Conservation (phyloP, 2,797 vertebrate genomes). For the Chloroceryle inda region DNA sequence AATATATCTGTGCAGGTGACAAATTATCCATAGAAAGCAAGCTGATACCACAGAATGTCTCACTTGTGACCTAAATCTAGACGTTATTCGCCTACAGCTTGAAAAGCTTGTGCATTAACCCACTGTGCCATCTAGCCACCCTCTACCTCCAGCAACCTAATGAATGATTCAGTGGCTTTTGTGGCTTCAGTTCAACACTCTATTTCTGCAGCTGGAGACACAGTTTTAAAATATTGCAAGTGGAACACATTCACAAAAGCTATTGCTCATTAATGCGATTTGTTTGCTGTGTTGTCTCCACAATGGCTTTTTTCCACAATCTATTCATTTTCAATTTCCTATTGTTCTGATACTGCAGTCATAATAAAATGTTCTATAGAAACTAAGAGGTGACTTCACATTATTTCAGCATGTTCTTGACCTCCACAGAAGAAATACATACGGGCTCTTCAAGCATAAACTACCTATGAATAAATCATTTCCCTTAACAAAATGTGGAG, state of each 20-base stretch:
- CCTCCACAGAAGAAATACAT: not conserved
- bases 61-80: constrained; percentile 33
- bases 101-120: constrained; percentile 15
- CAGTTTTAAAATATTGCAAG: not conserved
- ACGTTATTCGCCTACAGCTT: not conserved
- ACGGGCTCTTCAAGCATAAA: not conserved
- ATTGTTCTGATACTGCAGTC: not conserved
- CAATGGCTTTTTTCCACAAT: not conserved
- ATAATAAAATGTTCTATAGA: not conserved
- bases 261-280: not conserved
- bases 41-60: not conserved
- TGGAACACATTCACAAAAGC: not conserved
- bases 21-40: not conserved
- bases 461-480: not conserved
- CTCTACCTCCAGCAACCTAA: not conserved
- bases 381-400: not conserved
- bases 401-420: not conserved
- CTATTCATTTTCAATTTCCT: not conserved
- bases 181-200: not conserved
- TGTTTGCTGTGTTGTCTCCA: not conserved
- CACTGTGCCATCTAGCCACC: not conserved
- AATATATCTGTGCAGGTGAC: not conserved
- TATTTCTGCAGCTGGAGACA: not conserved
- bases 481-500: not conserved
- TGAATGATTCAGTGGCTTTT: constrained; percentile 33